These are phyloP conservation scores for Botia almorhae DNA, from an alignment of 2,797 vertebrate genomes.

Conservation along the genomic window DNA sequence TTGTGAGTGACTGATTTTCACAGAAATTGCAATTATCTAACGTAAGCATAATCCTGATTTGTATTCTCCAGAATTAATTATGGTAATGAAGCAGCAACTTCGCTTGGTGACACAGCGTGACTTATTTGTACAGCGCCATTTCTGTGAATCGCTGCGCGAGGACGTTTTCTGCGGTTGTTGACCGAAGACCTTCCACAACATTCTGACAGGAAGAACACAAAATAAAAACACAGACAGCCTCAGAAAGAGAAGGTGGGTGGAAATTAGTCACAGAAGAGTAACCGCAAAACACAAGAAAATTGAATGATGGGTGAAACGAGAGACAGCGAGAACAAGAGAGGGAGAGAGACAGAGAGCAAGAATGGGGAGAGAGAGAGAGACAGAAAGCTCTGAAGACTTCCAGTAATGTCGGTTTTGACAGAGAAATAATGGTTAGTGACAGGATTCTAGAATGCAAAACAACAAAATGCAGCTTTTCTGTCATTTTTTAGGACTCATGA, in stretches of 20 bases:
- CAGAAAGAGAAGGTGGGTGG: slow-evolving; percentile 65
- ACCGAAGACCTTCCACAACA: slow-evolving; percentile 28
- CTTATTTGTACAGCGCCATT: background rate
- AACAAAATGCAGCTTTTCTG: slow-evolving; percentile 46
- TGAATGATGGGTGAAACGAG: slow-evolving; percentile 53
- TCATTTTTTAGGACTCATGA: slow-evolving; percentile 52
- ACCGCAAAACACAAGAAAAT: slow-evolving; percentile 58
- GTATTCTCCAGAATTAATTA: slow-evolving; percentile 2
- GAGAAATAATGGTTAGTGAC: slow-evolving; percentile 31
- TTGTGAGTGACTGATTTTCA: background rate
- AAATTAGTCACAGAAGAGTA: slow-evolving; percentile 68
- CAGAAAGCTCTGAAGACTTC: slow-evolving; percentile 2
- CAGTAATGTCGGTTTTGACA: slow-evolving; percentile 50
- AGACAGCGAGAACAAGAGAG: slow-evolving; percentile 27
- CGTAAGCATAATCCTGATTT: background rate
- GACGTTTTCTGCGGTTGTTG: slow-evolving; percentile 48
- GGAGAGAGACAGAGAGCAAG: slow-evolving; percentile 45
- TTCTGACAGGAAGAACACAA: slow-evolving; percentile 6
- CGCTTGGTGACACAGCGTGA: slow-evolving; percentile 1
- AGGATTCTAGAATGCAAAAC: slow-evolving; percentile 46
- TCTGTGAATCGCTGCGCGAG: background rate
- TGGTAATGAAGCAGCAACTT: slow-evolving; percentile 7
- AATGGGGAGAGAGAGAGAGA: background rate
- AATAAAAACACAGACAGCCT: slow-evolving; percentile 49
- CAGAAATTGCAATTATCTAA: background rate